A percentile compares a stretch with the other conserved stretches of the same genome.
These are phyloP conservation scores for Geopemphigus sp. DNA, from an alignment of 1,140 invertebrate species.

Conservation along the genomic window DNA sequence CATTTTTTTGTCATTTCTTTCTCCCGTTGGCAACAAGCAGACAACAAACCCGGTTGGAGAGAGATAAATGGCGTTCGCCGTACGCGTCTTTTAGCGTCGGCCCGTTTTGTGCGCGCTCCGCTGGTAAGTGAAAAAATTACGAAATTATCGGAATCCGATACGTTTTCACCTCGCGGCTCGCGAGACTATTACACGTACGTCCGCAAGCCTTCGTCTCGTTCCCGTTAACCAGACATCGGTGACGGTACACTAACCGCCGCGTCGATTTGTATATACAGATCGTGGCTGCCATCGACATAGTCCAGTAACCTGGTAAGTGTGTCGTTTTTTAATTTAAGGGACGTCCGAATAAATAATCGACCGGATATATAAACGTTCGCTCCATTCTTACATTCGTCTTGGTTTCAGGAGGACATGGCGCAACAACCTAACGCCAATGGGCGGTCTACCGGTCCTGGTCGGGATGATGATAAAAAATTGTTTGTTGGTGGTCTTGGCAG, in stretches of 20 bases:
- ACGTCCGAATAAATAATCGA: too few relatives aligned
- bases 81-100: not conserved
- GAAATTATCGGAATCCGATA: not conserved
- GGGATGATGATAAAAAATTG: conserved; percentile 60
- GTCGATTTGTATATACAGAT: not conserved
- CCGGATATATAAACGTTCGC: too few relatives aligned
- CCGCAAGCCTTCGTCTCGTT: not conserved
- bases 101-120: not conserved
- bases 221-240: not conserved
- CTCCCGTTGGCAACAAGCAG: conserved; percentile 1
- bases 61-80: conserved; percentile 39
- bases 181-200: not conserved
- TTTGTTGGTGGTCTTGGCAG: conserved; percentile 59
- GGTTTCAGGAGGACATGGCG: conserved; percentile 37
- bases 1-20: conserved; percentile 7
- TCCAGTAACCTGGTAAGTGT: conserved; percentile 2
- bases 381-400: not conserved
- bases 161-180: too few relatives aligned
- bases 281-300: not conserved
- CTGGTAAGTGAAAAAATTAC: not conserved
- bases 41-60: conserved; percentile 35
- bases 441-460: conserved; percentile 55
- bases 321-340: too few relatives aligned
- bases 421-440: conserved; percentile 50
- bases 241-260: not conserved